Evolutionary conservation across 2,888 invertebrate genomes (phyloP), one percentile per base, ranked within the genome.

Genomic region (Clitarchus hookeri): DNA sequence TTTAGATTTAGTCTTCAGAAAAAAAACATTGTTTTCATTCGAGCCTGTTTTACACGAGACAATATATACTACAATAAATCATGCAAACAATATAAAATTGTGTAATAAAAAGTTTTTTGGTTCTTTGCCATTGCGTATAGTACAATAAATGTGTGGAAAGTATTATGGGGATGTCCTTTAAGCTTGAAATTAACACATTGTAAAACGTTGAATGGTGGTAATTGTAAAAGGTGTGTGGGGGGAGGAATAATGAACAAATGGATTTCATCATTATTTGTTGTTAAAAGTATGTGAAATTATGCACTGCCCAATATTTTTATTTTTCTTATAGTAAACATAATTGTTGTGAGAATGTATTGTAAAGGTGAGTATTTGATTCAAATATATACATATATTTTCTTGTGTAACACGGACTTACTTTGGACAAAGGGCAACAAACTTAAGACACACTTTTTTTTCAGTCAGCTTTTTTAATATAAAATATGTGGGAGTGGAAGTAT

Each of bases 1-100:
- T 88, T 89, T 88, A 88, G 88, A 65, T n/a, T 88, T 89, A 89
- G 89, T 88, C 84, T 88, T 89, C 87, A 88, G 44, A 48, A 84
- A 53, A 48, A 53, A 84, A 44, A 84, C 48, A 44, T 88, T 86
- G 87, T 87, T 88, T 87, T 88, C 87, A 88, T 87, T 85, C 87
- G 86, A 85, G 87, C 87, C 87, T 84, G 82, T 82, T 84, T 54
- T 83, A 80, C 84, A 83, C 79, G 85, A 53, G 85, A 84, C 84
- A 84, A 83, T 80, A 82, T 86, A 85, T 85, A 78, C 85, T 79
- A 82, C 26, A 84, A 79, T 65, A 84, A 85, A 78, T 82, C 84
- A 87, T 44, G 79, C 82, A 83, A 54, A 77, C 23, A 84, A 80
- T 48, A 79, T 44, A 36, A 79, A 85, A 80, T 27, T 77, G 65